Percentiles rank a stretch among this genome's conserved stretches.
Evolutionary conservation across 1,140 invertebrate species (phyloP).

Genomic region (Lineus longissimus): DNA sequence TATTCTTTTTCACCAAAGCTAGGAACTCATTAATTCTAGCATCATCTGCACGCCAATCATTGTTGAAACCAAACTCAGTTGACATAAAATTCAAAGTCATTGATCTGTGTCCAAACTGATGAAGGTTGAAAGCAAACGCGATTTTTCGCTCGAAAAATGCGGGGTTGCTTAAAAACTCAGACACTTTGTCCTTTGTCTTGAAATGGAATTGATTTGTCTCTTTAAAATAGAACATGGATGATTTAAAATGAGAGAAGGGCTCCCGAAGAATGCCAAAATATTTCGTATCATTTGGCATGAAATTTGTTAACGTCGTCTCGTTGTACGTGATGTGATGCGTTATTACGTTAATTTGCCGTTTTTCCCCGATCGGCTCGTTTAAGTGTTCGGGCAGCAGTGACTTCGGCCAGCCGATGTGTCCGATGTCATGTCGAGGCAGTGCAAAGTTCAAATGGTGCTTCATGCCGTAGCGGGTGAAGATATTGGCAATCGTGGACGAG

Average conservation of each 20-base stretch:
- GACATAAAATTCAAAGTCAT: not conserved
- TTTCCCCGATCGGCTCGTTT: not conserved
- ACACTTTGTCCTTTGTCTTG: not conserved
- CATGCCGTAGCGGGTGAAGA: not conserved
- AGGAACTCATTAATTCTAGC: not conserved
- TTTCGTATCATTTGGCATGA: conserved; percentile 17
- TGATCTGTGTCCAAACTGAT: not conserved
- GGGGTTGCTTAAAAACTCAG: not conserved
- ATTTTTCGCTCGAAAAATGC: not conserved
- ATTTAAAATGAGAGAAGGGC: conserved; percentile 22
- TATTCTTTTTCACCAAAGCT: not conserved
- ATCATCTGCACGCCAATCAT: not conserved
- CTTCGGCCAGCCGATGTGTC: not conserved
- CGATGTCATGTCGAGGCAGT: not conserved
- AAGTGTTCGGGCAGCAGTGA: not conserved
- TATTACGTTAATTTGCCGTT: conserved; percentile 7
- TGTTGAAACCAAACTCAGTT: not conserved
- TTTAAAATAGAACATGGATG: conserved; percentile 9
- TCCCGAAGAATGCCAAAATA: conserved; percentile 18
- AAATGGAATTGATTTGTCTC: not conserved
- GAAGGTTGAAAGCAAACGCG: not conserved
- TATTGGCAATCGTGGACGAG: not conserved
- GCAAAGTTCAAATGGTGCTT: not conserved
- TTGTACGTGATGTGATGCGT: conserved; percentile 15
- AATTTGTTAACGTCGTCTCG: not conserved